These are phyloP conservation scores for Drosophila biarmipes DNA, from an alignment of 1,140 invertebrate species.

Conservation along the genomic window DNA sequence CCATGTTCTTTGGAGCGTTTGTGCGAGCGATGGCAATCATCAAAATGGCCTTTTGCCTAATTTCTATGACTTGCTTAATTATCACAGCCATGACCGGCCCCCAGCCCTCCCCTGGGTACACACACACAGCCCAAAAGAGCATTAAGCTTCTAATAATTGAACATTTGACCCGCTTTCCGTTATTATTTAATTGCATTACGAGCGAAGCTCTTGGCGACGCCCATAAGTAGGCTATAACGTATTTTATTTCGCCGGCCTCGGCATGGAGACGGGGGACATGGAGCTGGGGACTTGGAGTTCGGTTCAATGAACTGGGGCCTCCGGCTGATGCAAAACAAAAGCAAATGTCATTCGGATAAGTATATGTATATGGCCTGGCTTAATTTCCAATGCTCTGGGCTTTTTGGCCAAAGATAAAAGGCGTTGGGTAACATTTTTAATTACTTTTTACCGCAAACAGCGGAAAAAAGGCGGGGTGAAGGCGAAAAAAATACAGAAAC, in stretches of 20 bases:
- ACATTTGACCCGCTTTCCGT: constrained; percentile 73
- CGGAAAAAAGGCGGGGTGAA: constrained; percentile 25
- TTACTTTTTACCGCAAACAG: constrained; percentile 62
- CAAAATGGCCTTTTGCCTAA: constrained; percentile 81
- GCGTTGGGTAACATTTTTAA: constrained; percentile 68
- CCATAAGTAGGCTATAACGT: constrained; percentile 57
- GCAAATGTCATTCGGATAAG: constrained; percentile 45
- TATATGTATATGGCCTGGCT: constrained; percentile 33
- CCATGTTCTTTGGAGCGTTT: constrained; percentile 32
- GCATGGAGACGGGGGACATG: not conserved
- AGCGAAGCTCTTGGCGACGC: constrained; percentile 20
- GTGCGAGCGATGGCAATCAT: constrained; percentile 77
- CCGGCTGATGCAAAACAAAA: constrained; percentile 27
- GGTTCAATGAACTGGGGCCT: constrained; percentile 42
- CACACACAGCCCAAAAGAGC: constrained; percentile 43
- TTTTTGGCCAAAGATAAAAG: constrained; percentile 44
- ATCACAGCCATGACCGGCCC: constrained; percentile 60
- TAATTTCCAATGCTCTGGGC: constrained; percentile 28
- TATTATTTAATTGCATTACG: constrained; percentile 73
- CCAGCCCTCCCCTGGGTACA: constrained; percentile 40
- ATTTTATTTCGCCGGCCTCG: constrained; percentile 32
- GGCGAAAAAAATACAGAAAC: constrained; percentile 45
- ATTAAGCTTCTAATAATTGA: constrained; percentile 82
- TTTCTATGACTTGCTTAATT: constrained; percentile 83
- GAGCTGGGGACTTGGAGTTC: not conserved